Evolutionary conservation across 2,888 invertebrate species (phyloP), one percentile per base, ranked within the genome.

Genomic region (Agriopis marginaria): DNA sequence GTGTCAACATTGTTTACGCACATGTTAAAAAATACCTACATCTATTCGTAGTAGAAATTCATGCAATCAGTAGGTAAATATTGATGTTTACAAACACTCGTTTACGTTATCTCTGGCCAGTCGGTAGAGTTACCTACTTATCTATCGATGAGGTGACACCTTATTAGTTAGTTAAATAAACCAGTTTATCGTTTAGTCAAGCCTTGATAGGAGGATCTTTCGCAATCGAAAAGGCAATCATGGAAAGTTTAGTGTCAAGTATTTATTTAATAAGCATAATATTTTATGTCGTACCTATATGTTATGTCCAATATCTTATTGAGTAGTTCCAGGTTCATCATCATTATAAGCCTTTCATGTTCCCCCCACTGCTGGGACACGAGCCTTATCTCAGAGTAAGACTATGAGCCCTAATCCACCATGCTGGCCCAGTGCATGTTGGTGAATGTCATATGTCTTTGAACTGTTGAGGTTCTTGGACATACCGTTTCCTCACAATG

Each of bases 61-160:
- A 11, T 49, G 49, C 39, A 40, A 49, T 40, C 10, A 58, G 60
- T 67, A n/a, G n/a, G n/a, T n/a, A 62, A 64, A 71, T 71, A 72
- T 74, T 73, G 67, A 74, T 70, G 73, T 74, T 67, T 70, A 68
- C 55, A 39, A 55, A 45, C 68, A 70, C 66, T 71, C 63, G 68
- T 70, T 71, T 64, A 54, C 17, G 59, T 65, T 67, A 69, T 69
- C 66, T 58, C 7, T 62, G 17, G 49, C 39, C 61, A 47, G 32
- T 50, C 51, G 12, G 49, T 68, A 42, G 42, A 12, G 44, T 23
- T 56, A 45, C 17, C n/a, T 40, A 60, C 45, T 54, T 67, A 63
- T 54, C 63, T 58, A 17, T 10, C 60, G 59, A 63, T 68, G 47
- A 54, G 47, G 45, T 47, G 59, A 44, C 63, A 49, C 56, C 32